These are phyloP conservation scores for Brachirus orientalis DNA, from an alignment of 2,113 vertebrate genomes.

Conservation along the genomic window DNA sequence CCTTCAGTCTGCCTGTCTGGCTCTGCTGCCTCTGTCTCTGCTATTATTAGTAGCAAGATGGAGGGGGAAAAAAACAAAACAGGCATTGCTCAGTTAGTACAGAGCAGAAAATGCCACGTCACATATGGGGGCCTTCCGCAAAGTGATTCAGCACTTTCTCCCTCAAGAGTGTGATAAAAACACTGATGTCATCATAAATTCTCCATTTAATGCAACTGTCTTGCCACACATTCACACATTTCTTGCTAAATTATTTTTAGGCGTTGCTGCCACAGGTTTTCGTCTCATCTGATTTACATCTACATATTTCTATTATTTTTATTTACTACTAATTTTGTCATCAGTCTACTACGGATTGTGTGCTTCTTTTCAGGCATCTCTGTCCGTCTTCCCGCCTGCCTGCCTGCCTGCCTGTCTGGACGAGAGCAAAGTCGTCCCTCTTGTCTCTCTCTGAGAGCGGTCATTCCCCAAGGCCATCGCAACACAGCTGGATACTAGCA, in stretches of 20 bases:
- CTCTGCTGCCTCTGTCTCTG: constrained; percentile 43
- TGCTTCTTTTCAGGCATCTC: constrained; percentile 19
- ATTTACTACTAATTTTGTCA: no score
- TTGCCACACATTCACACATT: not conserved
- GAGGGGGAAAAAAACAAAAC: not conserved
- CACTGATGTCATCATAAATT: not conserved
- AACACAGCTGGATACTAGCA: constrained; percentile 60
- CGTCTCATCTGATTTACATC: not conserved
- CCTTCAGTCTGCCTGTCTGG: constrained; percentile 41
- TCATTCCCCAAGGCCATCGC: constrained; percentile 51
- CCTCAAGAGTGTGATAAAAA: not conserved
- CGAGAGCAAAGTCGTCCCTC: not conserved
- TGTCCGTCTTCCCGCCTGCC: not conserved
- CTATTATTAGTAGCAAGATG: constrained; percentile 70
- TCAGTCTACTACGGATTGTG: not conserved
- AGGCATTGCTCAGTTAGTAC: constrained; percentile 27
- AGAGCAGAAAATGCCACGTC: constrained; percentile 28
- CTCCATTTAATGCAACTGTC: not conserved
- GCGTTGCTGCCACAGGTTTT: not conserved
- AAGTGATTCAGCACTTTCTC: constrained; percentile 64
- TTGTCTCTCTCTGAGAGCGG: constrained; percentile 26
- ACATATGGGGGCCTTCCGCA: constrained; percentile 35
- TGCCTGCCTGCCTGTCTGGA: constrained; percentile 15
- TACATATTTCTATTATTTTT: no score
- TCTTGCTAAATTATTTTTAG: not conserved